phyloP scores from a whole-genome alignment of 2,797 vertebrate genomes.

The Cossypha polioptera region DNA sequence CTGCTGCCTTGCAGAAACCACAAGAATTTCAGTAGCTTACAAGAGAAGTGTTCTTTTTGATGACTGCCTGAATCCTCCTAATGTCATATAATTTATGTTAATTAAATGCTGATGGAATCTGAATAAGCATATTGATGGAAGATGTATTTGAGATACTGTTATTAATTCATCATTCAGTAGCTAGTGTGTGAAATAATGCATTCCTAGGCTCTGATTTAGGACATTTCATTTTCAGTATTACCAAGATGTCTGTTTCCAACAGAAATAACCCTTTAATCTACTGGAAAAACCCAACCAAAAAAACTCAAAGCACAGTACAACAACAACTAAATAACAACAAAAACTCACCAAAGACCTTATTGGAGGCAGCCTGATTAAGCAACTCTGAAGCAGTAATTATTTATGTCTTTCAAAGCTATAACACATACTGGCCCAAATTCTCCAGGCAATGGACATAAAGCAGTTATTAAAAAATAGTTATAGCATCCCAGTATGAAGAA shows the following conservation, averaged over 20 bases:
- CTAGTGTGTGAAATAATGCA: slow-evolving; percentile 60
- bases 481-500: not conserved
- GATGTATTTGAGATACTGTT: slow-evolving; percentile 58
- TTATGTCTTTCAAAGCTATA: not conserved
- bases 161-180: slow-evolving; percentile 69
- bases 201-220: slow-evolving; percentile 40
- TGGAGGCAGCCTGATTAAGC: not conserved
- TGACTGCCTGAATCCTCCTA: slow-evolving; percentile 31
- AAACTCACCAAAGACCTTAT: not conserved
- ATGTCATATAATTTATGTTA: slow-evolving; percentile 62
- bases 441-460: not conserved
- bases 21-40: not conserved
- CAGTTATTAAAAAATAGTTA: not conserved
- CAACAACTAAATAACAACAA: not conserved
- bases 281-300: not conserved
- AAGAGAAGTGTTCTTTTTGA: slow-evolving; percentile 5
- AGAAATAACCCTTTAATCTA: slow-evolving; percentile 20
- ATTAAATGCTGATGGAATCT: slow-evolving; percentile 68
- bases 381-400: not conserved
- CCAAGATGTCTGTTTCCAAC: not conserved
- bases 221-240: slow-evolving; percentile 15
- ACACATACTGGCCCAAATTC: not conserved
- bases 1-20: slow-evolving; percentile 10
- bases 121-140: slow-evolving; percentile 63
- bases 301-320: not conserved